Evolutionary conservation across 2,797 vertebrate species (phyloP), one percentile per base, ranked within the genome.

Genomic region (Lacerta agilis): DNA sequence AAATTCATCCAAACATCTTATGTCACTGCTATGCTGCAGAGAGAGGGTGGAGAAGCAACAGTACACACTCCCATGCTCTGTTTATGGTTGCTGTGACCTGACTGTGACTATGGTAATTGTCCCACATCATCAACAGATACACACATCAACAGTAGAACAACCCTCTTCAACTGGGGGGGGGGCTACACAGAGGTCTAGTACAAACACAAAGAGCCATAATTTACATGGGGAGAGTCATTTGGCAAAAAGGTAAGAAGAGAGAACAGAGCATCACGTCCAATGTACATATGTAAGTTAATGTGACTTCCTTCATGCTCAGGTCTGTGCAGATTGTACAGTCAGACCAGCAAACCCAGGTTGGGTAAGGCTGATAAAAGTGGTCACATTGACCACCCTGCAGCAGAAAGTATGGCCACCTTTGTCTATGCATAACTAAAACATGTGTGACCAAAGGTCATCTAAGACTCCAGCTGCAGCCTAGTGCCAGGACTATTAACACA

Each of bases 71-170:
- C 64, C 61, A 2, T 4, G 4, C 4, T 41, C 29, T 11, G 10
- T 81, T 27, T 81, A 80, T n/a, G 15, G 77, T 25, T 69, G 18
- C 55, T 33, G 64, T 36, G 38, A 69, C 1, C 13, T 36, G 0
- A 0, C 25, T 4, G 36, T 17, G 18, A 8, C 17, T 90, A 55
- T 55, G 55, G 29, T 11, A 55, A 0, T 0, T 2, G 69, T 3
- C 0, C 0, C n/a, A 18, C 10, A 8, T 18, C 27, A 58, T 72
- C 36, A 55, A 71, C 38, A 73, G 2, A 69, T 25, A 55, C 8
- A 23, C 3, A 58, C 27, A 41, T 9, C 25, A 20, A 15, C 17
- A 23, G 36, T n/a, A 67, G 66, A 83, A 72, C 15, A 41, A 43
- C 38, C 18, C 73, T 33, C 29, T 55, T 38, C 20, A 77, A 6